phyloP scores from a whole-genome alignment of 2,797 vertebrate species.

The Ptychobarbus kaznakovi region DNA sequence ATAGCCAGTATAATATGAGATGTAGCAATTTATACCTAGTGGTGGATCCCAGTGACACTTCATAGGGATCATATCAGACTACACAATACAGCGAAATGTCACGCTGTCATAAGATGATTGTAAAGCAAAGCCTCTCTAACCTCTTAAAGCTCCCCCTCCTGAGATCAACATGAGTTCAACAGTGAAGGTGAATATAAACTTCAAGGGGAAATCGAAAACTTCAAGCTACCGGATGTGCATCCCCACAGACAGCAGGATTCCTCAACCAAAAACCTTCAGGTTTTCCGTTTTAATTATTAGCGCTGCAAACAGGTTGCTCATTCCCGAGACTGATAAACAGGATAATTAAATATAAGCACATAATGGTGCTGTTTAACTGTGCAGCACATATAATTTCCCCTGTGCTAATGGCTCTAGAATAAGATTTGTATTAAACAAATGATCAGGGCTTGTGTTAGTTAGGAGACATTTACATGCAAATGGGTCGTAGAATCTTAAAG shows the following conservation, averaged over 20 bases:
- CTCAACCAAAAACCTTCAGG: neutral
- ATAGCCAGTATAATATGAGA: neutral
- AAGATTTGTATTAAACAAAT: conserved; percentile 34
- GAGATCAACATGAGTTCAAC: conserved; percentile 24
- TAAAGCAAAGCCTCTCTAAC: conserved; percentile 43
- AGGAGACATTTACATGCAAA: conserved; percentile 43
- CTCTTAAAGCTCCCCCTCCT: conserved; percentile 16
- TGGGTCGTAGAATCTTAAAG: conserved; percentile 1
- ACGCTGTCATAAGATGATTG: conserved; percentile 41
- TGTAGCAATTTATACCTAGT: neutral
- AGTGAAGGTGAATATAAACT: conserved; percentile 22
- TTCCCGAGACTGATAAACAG: conserved; percentile 26
- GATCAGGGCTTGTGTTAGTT: neutral
- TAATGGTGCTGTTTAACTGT: conserved; percentile 32
- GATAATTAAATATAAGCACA: conserved; percentile 31
- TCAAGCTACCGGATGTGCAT: neutral
- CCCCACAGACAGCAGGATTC: neutral
- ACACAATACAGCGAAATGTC: conserved; percentile 17
- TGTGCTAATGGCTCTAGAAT: neutral
- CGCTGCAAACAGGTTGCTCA: conserved; percentile 2
- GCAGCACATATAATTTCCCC: conserved; percentile 12
- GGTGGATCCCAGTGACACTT: neutral
- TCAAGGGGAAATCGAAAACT: conserved; percentile 14
- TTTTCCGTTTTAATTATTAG: conserved; percentile 10
- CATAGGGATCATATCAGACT: neutral